Evolutionary conservation across 2,797 vertebrate genomes (phyloP), one percentile per base, ranked within the genome.

Genomic region (Amblyraja radiata): DNA sequence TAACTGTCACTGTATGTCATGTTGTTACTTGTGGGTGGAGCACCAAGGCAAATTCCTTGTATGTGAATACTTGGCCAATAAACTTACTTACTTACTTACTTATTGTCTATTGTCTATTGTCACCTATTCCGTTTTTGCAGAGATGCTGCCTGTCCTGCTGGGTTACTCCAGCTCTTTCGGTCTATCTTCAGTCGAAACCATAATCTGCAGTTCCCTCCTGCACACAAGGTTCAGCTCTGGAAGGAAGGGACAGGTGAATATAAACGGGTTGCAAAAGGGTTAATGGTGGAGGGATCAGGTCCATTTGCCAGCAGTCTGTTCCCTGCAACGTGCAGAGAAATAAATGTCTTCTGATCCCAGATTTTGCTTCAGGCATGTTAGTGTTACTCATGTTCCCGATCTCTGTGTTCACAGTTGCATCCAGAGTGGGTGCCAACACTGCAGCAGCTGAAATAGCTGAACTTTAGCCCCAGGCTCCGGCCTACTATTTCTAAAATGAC

Each of bases 361-460:
- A 88, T 88, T 36, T 68, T 88, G 61, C 84, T 65, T 2, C 16
- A n/a, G n/a, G 63, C 84, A 65, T 68, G 84, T 88, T 88, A 68
- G 84, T 68, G 68, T 88, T 88, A 88, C 61, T 88, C n/a, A 88
- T 88, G 84, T 68, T 88, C 84, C 68, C 84, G 61, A 88, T 32
- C 21, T 68, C n/a, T 36, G 84, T 16, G 36, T 88, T 88, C 63
- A 68, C 84, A 88, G 84, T 88, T 68, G 63, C 65, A 88, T 88
- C 84, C 84, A 88, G 84, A 68, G 16, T 88, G 61, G 84, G 28
- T 88, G 84, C 84, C 84, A 88, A 63, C 84, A 88, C 14, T 32
- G 68, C 61, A 68, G n/a, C 84, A 88, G 84, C 84, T 88, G 84
- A 88, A 88, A 88, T 88, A 88, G 84, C 63, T 88, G 84, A 88